Percentiles rank a stretch among this genome's conserved stretches.
These are phyloP conservation scores for Toxotes chatareus DNA, from an alignment of 2,113 vertebrate species.

Conservation along the genomic window DNA sequence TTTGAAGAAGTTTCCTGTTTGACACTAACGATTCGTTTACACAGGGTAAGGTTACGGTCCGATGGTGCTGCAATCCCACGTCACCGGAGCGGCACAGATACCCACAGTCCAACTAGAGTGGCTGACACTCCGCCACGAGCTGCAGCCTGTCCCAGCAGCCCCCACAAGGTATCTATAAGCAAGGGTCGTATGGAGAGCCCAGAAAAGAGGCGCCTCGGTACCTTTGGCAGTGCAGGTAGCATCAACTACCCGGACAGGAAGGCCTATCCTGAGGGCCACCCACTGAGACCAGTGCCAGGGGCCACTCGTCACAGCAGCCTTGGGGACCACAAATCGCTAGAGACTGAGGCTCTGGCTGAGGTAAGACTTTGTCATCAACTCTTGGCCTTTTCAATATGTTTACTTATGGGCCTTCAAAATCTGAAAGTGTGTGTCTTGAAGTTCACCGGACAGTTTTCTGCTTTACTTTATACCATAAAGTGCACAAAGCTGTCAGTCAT, in stretches of 20 bases:
- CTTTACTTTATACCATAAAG: background rate
- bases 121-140: conserved; percentile 95
- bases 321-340: conserved; percentile 96
- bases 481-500: background rate
- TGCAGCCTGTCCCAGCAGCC: conserved; percentile 96
- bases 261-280: conserved; percentile 89
- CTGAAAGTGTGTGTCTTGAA: background rate
- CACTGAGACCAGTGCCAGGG: conserved; percentile 88
- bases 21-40: conserved; percentile 39
- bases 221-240: conserved; percentile 95
- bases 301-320: conserved; percentile 98
- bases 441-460: background rate
- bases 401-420: background rate
- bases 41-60: conserved; percentile 92
- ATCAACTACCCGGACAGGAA: conserved; percentile 96
- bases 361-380: conserved; percentile 61
- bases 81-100: conserved; percentile 90
- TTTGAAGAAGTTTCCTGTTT: background rate
- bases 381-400: background rate
- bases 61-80: conserved; percentile 95
- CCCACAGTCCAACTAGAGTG: conserved; percentile 93
- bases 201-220: conserved; percentile 94
- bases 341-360: conserved; percentile 96
- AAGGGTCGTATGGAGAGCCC: conserved; percentile 93
- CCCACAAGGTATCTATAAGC: conserved; percentile 92